These are phyloP conservation scores for Notiomystis cincta DNA, from an alignment of 2,113 vertebrate species.

Conservation along the genomic window DNA sequence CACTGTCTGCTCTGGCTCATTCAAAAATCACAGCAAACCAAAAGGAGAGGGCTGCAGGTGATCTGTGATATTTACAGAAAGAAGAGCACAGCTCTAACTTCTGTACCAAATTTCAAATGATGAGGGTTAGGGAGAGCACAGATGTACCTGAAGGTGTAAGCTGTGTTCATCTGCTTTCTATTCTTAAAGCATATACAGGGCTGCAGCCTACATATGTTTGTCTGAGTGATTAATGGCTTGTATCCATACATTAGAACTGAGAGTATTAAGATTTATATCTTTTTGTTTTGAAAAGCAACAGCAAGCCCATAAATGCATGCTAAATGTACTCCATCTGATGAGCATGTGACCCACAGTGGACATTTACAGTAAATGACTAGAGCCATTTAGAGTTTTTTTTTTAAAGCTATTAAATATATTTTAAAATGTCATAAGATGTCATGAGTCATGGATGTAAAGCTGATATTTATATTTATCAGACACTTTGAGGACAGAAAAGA, in stretches of 20 bases:
- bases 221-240: slow-evolving; percentile 71
- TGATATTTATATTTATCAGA: slow-evolving; percentile 67
- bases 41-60: neutral
- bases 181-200: slow-evolving; percentile 69
- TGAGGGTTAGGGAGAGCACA: slow-evolving; percentile 64
- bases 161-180: slow-evolving; percentile 70
- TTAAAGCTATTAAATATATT: slow-evolving; percentile 62
- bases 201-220: slow-evolving; percentile 73
- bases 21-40: neutral
- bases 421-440: slow-evolving; percentile 48
- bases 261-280: slow-evolving; percentile 68
- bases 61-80: neutral
- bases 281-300: slow-evolving; percentile 61
- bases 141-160: slow-evolving; percentile 71
- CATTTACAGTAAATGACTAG: slow-evolving; percentile 36
- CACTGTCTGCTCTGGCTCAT: neutral
- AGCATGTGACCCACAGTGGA: slow-evolving; percentile 2
- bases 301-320: slow-evolving; percentile 59
- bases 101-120: neutral
- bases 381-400: neutral
- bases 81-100: slow-evolving; percentile 72
- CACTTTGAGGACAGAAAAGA: slow-evolving; percentile 45
- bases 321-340: slow-evolving; percentile 16
- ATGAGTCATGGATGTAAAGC: slow-evolving; percentile 8
- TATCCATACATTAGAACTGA: slow-evolving; percentile 50